phyloP scores from a whole-genome alignment of 2,113 vertebrate species.

The Microtus montanus region DNA sequence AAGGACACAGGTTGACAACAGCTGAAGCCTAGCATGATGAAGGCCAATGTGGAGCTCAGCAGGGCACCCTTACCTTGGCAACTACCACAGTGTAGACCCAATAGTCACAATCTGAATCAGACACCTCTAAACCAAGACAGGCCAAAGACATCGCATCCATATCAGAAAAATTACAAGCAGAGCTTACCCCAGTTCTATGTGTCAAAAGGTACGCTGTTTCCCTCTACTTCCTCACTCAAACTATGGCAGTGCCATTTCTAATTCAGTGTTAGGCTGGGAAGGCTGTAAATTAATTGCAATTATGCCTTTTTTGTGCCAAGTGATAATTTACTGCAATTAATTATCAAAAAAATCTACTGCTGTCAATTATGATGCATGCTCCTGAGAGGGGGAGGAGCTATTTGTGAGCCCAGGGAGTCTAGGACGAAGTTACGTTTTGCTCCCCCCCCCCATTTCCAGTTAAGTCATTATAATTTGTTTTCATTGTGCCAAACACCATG shows the following conservation, averaged over 20 bases:
- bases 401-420: constrained; percentile 82
- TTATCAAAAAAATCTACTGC: constrained; percentile 89
- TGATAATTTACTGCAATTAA: constrained; percentile 91
- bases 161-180: constrained; percentile 49
- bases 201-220: constrained; percentile 57
- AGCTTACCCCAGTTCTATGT: constrained; percentile 52
- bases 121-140: constrained; percentile 78
- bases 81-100: constrained; percentile 70
- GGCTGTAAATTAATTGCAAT: constrained; percentile 91
- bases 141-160: constrained; percentile 22
- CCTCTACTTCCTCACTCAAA: constrained; percentile 76
- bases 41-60: neutral
- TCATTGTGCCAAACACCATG: constrained; percentile 86
- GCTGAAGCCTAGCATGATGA: neutral
- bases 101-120: constrained; percentile 71
- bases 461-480: constrained; percentile 87
- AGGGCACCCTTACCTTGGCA: neutral
- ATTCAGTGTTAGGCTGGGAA: constrained; percentile 86
- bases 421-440: constrained; percentile 85
- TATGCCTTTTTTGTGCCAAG: constrained; percentile 90
- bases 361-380: constrained; percentile 86
- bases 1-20: neutral
- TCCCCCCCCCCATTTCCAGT: constrained; percentile 80
- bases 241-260: constrained; percentile 82
- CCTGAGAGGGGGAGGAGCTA: constrained; percentile 82